Evolutionary conservation across 2,888 invertebrate genomes (phyloP).

Genomic region (Rotaria macrura): DNA sequence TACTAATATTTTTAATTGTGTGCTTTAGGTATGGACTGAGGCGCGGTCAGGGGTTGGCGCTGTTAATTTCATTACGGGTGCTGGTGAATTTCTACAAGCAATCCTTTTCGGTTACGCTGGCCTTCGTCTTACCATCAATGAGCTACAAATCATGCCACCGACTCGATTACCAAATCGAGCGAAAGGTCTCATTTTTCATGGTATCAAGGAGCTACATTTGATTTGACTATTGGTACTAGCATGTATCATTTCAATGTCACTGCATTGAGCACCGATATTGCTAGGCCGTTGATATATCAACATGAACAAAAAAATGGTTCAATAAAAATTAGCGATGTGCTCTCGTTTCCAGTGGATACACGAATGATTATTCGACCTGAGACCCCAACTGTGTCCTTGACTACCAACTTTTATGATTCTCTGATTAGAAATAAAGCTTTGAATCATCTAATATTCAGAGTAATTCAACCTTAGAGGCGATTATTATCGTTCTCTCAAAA

Average conservation of each 20-base stretch:
- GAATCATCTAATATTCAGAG: too few species aligned
- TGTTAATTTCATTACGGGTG: conserved; percentile 51
- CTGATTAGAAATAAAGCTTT: too few species aligned
- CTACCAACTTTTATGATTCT: too few species aligned
- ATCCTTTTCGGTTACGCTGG: conserved; percentile 51
- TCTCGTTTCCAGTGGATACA: background rate
- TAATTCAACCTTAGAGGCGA: too few species aligned
- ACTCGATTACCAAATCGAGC: background rate
- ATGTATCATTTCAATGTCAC: background rate
- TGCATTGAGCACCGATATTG: background rate
- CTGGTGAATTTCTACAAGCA: conserved; percentile 51
- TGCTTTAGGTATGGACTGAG: conserved; percentile 50
- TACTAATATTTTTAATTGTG: too few species aligned
- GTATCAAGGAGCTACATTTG: background rate
- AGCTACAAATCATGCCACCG: conserved; percentile 37
- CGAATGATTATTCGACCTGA: background rate
- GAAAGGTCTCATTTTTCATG: background rate
- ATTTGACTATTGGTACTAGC: background rate
- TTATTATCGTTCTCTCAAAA: too few species aligned
- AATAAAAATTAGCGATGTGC: background rate
- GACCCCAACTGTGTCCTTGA: too few species aligned
- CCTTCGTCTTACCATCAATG: conserved; percentile 39
- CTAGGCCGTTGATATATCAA: background rate
- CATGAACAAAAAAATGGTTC: background rate
- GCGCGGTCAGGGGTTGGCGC: conserved; percentile 43